Conservation (phyloP, 2,888 invertebrate genomes). For the Drosophila robusta region DNA sequence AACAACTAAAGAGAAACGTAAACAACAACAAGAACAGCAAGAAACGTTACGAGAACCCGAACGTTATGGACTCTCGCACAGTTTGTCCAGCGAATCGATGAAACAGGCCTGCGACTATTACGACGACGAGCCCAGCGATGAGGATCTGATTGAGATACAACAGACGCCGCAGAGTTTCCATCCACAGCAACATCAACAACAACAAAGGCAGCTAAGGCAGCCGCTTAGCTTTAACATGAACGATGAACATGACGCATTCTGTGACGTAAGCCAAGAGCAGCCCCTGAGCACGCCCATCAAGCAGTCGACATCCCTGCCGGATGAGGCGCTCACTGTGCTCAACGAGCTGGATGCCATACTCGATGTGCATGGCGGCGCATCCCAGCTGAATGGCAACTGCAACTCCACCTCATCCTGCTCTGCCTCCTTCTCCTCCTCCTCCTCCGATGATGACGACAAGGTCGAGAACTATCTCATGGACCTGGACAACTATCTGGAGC, state of each 20-base stretch:
- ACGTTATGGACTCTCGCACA: constrained; percentile 77
- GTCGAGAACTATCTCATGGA: constrained; percentile 86
- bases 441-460: constrained; percentile 64
- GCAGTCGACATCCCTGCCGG: constrained; percentile 44
- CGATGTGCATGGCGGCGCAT: constrained; percentile 75
- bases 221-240: constrained; percentile 52
- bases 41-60: constrained; percentile 48
- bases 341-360: constrained; percentile 83
- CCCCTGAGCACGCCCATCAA: constrained; percentile 67
- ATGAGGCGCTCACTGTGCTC: constrained; percentile 79
- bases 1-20: constrained; percentile 38
- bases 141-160: constrained; percentile 77
- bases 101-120: constrained; percentile 80
- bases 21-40: constrained; percentile 27
- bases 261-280: constrained; percentile 58
- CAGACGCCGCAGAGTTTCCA: constrained; percentile 72
- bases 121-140: constrained; percentile 80
- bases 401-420: constrained; percentile 24
- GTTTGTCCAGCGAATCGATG: constrained; percentile 82
- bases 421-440: not conserved
- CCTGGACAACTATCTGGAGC: constrained; percentile 86
- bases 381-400: constrained; percentile 59
- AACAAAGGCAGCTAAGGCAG: not conserved
- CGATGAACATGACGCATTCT: constrained; percentile 70
- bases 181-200: constrained; percentile 41